Base-by-base conservation (phyloP, 2,797 vertebrate species). In the Onychomys leucogaster region DNA sequence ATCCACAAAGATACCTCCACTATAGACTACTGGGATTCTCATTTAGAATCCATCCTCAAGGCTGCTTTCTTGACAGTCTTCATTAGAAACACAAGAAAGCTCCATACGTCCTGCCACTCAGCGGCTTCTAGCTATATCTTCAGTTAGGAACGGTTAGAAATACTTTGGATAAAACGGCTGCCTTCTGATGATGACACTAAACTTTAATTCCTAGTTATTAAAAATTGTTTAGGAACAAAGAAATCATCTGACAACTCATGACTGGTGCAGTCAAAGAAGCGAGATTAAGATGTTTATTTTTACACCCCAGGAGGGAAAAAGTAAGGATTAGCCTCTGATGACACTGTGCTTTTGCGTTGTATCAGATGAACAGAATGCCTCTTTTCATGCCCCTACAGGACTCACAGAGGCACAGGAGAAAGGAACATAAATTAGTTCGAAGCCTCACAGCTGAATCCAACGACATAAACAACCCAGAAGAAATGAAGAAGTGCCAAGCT, bases 231-330 rank as follows among this genome's bases (percentile, higher is more conserved):
- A 94, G 49, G 87, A 92, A 87, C 93, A 95, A 94, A 96, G 89
- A 87, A 87, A 93, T 96, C 96, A 97, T 94, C 90, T 97, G 97
- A 95, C 91, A 94, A 89, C 95, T 96, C 91, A 83, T 97, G 97
- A 97, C 95, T 95, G 65, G 75, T 90, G 49, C 81, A 96, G 82
- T 95, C 93, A 97, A 85, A 92, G 96, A 95, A 95, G 73, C 76
- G 97, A 97, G 95, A 90, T 87, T 29, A 65, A 90, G 67, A 57
- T 94, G 90, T 96, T 98, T 98, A 97, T 96, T 98, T 98, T 97
- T 96, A 96, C 67, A 97, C 23, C 1, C 32, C n/a, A 57, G 41
- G 57, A 82, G 91, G 34, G 75, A 97, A 96, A 75, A 92, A 95
- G 69, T 57, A 65, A 94, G 69, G 59, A 77, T 95, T 59, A 78